These are phyloP conservation scores for Paratrypauchen microcephalus DNA, from an alignment of 2,797 vertebrate species.

Conservation along the genomic window DNA sequence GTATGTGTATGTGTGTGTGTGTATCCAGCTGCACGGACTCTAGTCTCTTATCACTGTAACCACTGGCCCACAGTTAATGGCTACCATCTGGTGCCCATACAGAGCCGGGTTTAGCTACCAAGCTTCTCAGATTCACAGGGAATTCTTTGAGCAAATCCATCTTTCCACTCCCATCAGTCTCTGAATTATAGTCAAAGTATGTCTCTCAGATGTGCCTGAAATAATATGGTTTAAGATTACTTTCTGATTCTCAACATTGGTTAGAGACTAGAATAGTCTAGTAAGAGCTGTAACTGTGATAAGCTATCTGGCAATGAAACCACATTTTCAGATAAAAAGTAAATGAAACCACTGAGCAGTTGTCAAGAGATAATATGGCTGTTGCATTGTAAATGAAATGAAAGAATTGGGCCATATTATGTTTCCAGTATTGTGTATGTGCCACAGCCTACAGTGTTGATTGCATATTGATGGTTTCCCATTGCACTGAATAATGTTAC, in stretches of 20 bases:
- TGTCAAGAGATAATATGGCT: not conserved
- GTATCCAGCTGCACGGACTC: conserved; percentile 61
- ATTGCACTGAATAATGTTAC: conserved; percentile 21
- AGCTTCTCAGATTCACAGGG: conserved; percentile 35
- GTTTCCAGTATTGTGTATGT: conserved; percentile 8
- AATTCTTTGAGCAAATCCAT: conserved; percentile 28
- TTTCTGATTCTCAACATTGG: not conserved
- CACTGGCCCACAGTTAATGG: conserved; percentile 62
- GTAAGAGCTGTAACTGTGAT: not conserved
- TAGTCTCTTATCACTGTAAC: conserved; percentile 73
- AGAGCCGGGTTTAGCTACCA: conserved; percentile 40
- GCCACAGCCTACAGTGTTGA: conserved; percentile 10
- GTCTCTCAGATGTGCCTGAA: conserved; percentile 9
- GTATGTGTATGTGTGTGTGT: conserved; percentile 37
- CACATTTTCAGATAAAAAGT: not conserved
- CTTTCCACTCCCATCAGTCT: conserved; percentile 3
- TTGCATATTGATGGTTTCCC: conserved; percentile 21
- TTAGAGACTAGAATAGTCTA: not conserved
- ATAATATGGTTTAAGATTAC: conserved; percentile 3
- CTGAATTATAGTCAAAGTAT: not conserved
- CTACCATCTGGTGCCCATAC: conserved; percentile 65
- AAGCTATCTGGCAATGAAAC: not conserved
- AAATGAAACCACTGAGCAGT: not conserved
- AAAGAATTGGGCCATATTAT: not conserved
- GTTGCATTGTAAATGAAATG: conserved; percentile 3